phyloP scores from a whole-genome alignment of 2,113 vertebrate genomes.

The Microcebus ravelobensis region DNA sequence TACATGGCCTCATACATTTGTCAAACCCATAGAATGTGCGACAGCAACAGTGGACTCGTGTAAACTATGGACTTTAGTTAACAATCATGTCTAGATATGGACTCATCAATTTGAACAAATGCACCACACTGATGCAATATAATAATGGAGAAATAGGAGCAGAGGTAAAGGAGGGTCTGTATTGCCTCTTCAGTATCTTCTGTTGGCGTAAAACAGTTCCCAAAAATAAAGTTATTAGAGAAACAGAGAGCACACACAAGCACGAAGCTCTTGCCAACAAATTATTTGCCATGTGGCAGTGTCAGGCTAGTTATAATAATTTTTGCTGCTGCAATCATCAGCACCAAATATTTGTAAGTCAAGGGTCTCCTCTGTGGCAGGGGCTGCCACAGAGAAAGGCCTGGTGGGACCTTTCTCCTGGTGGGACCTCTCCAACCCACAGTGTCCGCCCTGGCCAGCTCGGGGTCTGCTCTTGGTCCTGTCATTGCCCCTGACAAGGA shows the following conservation, averaged over 20 bases:
- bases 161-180: not conserved
- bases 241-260: not conserved
- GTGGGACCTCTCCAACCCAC: fast-evolving
- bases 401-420: no score
- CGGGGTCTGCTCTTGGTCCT: not conserved
- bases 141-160: not conserved
- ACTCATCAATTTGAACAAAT: not conserved
- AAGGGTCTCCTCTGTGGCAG: not conserved
- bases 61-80: not conserved
- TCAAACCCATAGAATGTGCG: not conserved
- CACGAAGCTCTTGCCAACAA: not conserved
- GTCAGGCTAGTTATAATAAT: no score
- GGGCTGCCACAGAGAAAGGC: no score
- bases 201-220: not conserved
- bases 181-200: not conserved
- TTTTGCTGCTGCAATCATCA: not conserved
- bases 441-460: not conserved
- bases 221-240: not conserved
- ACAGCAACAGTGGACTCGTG: not conserved
- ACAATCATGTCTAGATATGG: not conserved
- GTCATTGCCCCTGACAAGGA: not conserved
- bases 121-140: not conserved
- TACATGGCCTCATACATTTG: no score
- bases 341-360: not conserved
- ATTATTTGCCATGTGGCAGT: not conserved